Conservation (phyloP, 53 echinoderm and acorn worm genomes). For the Apostichopus leukothele region DNA sequence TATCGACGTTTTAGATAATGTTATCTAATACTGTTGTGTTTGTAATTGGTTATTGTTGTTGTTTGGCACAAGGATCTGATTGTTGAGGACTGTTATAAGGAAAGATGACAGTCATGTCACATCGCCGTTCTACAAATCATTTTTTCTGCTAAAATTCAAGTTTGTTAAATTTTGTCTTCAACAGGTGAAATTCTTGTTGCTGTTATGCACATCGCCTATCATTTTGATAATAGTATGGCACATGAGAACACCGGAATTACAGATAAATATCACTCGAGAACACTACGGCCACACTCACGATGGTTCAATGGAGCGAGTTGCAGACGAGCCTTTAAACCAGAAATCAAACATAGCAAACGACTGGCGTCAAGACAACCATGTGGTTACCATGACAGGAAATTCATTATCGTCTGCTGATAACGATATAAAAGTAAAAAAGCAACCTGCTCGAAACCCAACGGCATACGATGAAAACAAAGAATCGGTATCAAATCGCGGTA, state of each 20-base stretch:
- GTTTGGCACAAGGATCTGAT: too few relatives aligned
- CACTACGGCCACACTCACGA: neutral
- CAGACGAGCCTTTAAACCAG: neutral
- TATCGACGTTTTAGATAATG: too few relatives aligned
- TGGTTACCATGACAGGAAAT: neutral
- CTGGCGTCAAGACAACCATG: neutral
- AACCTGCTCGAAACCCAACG: neutral
- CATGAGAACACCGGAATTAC: neutral
- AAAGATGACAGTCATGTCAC: too few relatives aligned
- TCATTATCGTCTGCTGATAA: neutral
- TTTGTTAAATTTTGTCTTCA: too few relatives aligned
- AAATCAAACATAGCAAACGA: neutral
- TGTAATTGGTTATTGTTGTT: too few relatives aligned
- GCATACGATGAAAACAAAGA: neutral
- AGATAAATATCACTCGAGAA: neutral
- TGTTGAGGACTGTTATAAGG: too few relatives aligned
- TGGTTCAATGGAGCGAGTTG: neutral
- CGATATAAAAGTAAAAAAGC: neutral
- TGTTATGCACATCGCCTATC: neutral
- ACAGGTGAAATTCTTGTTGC: conserved; percentile 27
- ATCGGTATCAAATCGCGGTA: neutral
- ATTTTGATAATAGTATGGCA: conserved; percentile 17
- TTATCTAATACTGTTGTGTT: too few relatives aligned
- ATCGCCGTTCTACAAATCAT: too few relatives aligned
- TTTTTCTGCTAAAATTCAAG: too few relatives aligned